Conservation (phyloP, 2,888 invertebrate species). For the Cosmia pyralina region DNA sequence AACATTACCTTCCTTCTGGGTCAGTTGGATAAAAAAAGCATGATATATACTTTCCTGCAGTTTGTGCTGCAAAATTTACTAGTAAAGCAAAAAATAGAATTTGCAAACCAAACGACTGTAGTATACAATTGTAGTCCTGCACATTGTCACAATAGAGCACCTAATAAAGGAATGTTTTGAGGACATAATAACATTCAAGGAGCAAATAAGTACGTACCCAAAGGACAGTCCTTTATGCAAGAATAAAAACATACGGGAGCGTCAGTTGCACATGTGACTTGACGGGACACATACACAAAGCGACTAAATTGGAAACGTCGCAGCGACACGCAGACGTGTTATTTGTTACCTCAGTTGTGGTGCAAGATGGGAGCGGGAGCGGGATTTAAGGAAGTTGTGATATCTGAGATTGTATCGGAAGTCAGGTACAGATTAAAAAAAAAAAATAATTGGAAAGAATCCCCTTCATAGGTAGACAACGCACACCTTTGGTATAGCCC, state of each 20-base stretch:
- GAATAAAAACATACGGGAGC: constrained; percentile 62
- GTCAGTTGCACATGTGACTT: constrained; percentile 71
- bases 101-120: not conserved
- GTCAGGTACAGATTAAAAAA: too few relatives aligned
- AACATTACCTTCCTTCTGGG: too few relatives aligned
- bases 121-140: not conserved
- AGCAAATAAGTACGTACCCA: constrained; percentile 15
- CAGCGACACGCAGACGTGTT: constrained; percentile 76
- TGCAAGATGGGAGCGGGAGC: constrained; percentile 34
- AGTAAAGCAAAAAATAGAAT: too few relatives aligned
- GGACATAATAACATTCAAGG: not conserved
- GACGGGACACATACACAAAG: constrained; percentile 74
- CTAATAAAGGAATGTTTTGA: not conserved
- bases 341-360: constrained; percentile 73
- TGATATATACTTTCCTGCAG: not conserved
- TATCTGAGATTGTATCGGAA: not conserved
- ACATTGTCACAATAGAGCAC: not conserved
- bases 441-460: too few relatives aligned
- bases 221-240: constrained; percentile 58
- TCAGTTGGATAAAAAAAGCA: too few relatives aligned
- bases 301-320: constrained; percentile 80
- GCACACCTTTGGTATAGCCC: too few relatives aligned
- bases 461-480: too few relatives aligned
- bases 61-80: too few relatives aligned
- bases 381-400: not conserved